A percentile compares a stretch with the other conserved stretches of the same genome.
These are phyloP conservation scores for Chlorops oryzae DNA, from an alignment of 1,140 invertebrate species.

Conservation along the genomic window DNA sequence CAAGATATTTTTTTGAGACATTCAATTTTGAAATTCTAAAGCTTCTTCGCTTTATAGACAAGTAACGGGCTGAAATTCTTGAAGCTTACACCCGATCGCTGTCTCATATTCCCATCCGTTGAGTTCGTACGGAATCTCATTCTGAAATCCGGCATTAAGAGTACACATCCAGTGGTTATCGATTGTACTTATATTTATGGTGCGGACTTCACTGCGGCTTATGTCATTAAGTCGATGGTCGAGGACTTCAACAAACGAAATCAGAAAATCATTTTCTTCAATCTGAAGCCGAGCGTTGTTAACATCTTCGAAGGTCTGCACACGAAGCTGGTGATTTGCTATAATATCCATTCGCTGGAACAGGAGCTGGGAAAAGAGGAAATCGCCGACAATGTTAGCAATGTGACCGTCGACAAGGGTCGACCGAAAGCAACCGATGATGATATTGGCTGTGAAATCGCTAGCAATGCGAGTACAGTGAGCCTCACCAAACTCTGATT, in stretches of 20 bases:
- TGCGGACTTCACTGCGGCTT: constrained; percentile 75
- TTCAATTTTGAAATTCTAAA: background rate
- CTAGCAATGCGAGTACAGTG: no score
- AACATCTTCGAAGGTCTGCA: constrained; percentile 70
- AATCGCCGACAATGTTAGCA: background rate
- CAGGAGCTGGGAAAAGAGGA: constrained; percentile 52
- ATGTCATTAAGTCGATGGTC: constrained; percentile 62
- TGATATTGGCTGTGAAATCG: no score
- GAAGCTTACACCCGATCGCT: constrained; percentile 75
- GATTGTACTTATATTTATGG: constrained; percentile 78
- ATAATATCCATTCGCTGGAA: constrained; percentile 64
- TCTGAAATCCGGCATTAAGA: constrained; percentile 65
- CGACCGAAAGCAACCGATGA: no score
- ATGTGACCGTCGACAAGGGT: no score
- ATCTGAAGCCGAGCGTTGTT: constrained; percentile 73
- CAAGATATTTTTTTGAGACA: background rate
- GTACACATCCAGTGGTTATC: constrained; percentile 68
- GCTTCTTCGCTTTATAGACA: constrained; percentile 51
- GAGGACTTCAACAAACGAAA: constrained; percentile 64
- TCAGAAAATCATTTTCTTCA: constrained; percentile 73
- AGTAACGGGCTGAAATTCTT: constrained; percentile 63
- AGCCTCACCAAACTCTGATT: no score
- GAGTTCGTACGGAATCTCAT: constrained; percentile 78
- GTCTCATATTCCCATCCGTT: constrained; percentile 81
- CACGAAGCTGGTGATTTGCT: constrained; percentile 65